Base-by-base conservation (phyloP, 2,113 vertebrate species). In the Sebastes fasciatus region DNA sequence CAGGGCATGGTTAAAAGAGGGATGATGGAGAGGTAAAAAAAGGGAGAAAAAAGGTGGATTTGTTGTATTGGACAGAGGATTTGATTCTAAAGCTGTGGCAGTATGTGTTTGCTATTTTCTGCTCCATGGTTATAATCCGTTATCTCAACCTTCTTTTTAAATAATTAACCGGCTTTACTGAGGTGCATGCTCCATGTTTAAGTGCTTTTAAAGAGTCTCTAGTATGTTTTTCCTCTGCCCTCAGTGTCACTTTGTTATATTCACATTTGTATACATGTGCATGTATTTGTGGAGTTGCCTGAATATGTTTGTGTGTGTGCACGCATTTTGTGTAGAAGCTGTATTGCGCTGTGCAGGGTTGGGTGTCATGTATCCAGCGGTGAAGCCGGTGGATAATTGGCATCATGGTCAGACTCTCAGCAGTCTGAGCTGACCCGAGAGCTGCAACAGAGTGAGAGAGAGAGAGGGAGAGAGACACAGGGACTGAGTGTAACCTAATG, bases 361-460 rank as follows among this genome's bases (percentile, higher is more conserved):
- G 65, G 82, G 79, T 90, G 91, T 89, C 89, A 88, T 89, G 86
- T 80, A 88, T 80, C 82, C 86, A 83, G 77, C 74, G 74, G 91
- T 84, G 89, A 91, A 88, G 58, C 88, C 9, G 76, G 74, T 51
- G 67, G 90, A 93, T 93, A 94, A 94, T 93, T 93, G 87, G 88
- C 91, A 87, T 93, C 90, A 82, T 85, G 85, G 85, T 89, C 88
- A 88, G 88, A 84, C 79, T 89, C 83, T 85, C 83, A 82, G 89
- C 86, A 83, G 82, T 79, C 76, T 86, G 73, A 70, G 86, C 73
- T 94, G 92, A 94, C 91, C 93, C 49, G 34, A 82, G 83, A 91
- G 72, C 83, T 77, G 73, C 82, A 88, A 78, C 69, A 84, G 80
- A 83, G 74, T 79, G 82, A 71, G 84, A 79, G 86, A 79, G 86